Percentiles rank a stretch among this genome's conserved stretches.
Evolutionary conservation across 2,888 invertebrate species (phyloP).

Genomic region (Trichopria drosophilae): DNA sequence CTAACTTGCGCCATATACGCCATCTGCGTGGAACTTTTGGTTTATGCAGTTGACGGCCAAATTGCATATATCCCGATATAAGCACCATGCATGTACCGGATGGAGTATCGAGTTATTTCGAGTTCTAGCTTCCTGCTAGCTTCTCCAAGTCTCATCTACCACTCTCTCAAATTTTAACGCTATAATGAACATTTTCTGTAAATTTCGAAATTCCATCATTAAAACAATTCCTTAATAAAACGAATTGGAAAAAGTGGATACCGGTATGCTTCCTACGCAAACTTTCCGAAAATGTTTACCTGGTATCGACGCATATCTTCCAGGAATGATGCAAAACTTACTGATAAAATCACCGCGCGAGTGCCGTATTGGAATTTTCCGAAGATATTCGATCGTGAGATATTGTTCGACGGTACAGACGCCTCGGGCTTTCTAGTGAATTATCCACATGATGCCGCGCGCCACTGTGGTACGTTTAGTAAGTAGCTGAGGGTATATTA

Average conservation of each 20-base stretch:
- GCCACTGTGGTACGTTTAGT: slow-evolving; percentile 40
- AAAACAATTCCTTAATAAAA: too few relatives aligned
- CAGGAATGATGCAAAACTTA: slow-evolving; percentile 35
- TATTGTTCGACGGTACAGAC: slow-evolving; percentile 19
- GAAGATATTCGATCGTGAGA: slow-evolving; percentile 26
- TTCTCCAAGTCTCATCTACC: too few relatives aligned
- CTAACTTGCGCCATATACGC: slow-evolving; percentile 15
- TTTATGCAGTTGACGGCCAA: slow-evolving; percentile 32
- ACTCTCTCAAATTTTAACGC: too few relatives aligned
- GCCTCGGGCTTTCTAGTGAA: slow-evolving; percentile 24
- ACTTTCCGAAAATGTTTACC: too few relatives aligned
- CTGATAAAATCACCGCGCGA: slow-evolving; percentile 36
- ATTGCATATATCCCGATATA: slow-evolving; percentile 44
- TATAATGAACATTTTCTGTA: too few relatives aligned
- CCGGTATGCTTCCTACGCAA: too few relatives aligned
- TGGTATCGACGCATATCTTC: slow-evolving; percentile 30
- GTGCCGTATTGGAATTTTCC: slow-evolving; percentile 27
- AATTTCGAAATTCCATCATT: too few relatives aligned
- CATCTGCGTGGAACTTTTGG: slow-evolving; percentile 24
- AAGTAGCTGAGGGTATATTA: slow-evolving; percentile 43
- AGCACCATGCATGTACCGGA: slow-evolving; percentile 31
- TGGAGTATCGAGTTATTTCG: slow-evolving; percentile 36
- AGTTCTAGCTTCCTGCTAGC: too few relatives aligned
- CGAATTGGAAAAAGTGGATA: too few relatives aligned
- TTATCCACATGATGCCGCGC: slow-evolving; percentile 24